A percentile compares a stretch with the other conserved stretches of the same genome.
Conservation (phyloP, 53 echinoderm and acorn worm genomes). For the Holothuria scabra region DNA sequence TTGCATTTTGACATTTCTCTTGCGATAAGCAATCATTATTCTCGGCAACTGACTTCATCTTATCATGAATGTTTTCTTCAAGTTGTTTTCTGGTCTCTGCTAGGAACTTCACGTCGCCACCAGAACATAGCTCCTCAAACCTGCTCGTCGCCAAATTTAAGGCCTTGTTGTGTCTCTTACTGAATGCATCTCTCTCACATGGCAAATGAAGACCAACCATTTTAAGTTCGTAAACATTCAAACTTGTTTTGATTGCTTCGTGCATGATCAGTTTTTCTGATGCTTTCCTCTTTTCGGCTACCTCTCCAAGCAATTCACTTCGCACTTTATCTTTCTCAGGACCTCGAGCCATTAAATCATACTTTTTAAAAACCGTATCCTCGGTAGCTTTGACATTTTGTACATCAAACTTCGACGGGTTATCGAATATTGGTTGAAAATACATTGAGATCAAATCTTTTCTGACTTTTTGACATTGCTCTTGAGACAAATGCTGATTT, state of each 20-base stretch:
- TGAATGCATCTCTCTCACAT: neutral
- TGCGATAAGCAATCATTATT: neutral
- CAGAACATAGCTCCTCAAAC: neutral
- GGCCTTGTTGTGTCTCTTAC: neutral
- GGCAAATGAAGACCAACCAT: neutral
- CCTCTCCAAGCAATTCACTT: neutral
- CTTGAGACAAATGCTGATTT: neutral
- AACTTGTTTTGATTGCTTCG: neutral
- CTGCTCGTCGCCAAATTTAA: neutral
- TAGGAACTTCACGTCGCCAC: neutral
- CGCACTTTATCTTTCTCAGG: neutral
- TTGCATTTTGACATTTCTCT: slow-evolving; percentile 13
- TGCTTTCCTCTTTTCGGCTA: neutral
- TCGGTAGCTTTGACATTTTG: neutral
- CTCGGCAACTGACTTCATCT: neutral
- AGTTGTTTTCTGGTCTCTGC: neutral
- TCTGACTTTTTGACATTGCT: neutral
- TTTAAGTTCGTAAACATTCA: neutral
- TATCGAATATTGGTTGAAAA: neutral
- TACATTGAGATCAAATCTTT: neutral
- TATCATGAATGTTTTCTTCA: neutral
- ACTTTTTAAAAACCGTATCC: neutral
- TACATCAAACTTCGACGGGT: neutral
- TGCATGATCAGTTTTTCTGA: neutral
- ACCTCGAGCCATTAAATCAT: neutral